phyloP scores from a whole-genome alignment of 1,140 invertebrate species.

The Battus philenor region DNA sequence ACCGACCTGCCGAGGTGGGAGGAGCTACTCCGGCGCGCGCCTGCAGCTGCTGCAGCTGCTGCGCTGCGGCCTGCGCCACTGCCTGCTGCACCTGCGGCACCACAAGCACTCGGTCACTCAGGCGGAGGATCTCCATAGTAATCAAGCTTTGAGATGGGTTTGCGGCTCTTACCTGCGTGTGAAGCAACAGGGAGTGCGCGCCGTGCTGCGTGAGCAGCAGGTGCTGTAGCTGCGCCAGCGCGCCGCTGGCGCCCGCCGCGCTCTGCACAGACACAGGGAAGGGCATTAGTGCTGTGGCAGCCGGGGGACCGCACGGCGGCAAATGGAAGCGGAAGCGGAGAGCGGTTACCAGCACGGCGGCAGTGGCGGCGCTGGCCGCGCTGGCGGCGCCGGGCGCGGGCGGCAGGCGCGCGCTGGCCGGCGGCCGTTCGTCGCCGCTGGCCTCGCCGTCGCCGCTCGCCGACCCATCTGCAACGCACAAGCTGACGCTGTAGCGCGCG shows the following conservation, averaged over 20 bases:
- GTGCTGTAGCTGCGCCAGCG: constrained; percentile 65
- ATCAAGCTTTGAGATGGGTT: no score
- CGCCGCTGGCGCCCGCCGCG: constrained; percentile 51
- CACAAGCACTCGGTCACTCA: no score
- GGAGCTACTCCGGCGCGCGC: constrained; percentile 76
- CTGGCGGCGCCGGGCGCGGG: constrained; percentile 23
- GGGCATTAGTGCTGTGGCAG: background rate
- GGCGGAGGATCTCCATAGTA: no score
- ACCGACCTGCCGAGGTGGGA: constrained; percentile 55
- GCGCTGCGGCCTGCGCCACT: constrained; percentile 88
- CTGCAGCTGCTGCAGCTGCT: constrained; percentile 87
- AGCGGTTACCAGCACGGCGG: constrained; percentile 43
- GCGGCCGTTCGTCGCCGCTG: constrained; percentile 48
- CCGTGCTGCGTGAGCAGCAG: constrained; percentile 61
- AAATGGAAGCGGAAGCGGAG: no score
- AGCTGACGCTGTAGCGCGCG: no score
- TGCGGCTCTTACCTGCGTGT: constrained; percentile 53
- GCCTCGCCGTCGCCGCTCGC: constrained; percentile 60
- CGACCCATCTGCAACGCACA: constrained; percentile 49
- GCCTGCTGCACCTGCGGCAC: constrained; percentile 78
- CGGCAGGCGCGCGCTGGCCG: constrained; percentile 25
- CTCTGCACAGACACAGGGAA: constrained; percentile 30
- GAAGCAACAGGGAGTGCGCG: constrained; percentile 60
- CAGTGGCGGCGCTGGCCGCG: constrained; percentile 32
- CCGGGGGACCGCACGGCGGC: no score